These are phyloP conservation scores for Caiman crocodilus DNA, from an alignment of 2,797 vertebrate genomes.

Conservation along the genomic window DNA sequence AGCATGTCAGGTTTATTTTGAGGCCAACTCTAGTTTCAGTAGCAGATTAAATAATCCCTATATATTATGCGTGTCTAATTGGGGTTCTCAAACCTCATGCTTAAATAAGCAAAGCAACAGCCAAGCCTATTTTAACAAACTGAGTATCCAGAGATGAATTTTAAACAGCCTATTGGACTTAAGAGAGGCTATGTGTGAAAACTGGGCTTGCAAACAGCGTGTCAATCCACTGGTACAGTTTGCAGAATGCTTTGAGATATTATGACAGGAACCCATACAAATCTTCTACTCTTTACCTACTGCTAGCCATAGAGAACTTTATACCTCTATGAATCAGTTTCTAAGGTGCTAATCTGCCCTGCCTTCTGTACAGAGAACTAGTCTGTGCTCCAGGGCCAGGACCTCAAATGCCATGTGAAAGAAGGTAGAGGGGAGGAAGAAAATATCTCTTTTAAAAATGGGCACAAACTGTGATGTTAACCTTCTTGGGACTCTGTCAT, in stretches of 20 bases:
- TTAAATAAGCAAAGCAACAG: neutral
- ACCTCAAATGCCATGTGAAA: neutral
- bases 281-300: neutral
- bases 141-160: neutral
- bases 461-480: neutral
- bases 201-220: rapidly evolving
- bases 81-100: neutral
- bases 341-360: too few species aligned
- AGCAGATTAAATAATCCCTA: neutral
- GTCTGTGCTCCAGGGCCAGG: rapidly evolving
- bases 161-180: neutral
- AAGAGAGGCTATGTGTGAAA: neutral
- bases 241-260: neutral
- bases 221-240: neutral
- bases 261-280: too few species aligned
- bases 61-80: neutral
- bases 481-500: neutral
- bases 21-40: neutral
- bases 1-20: neutral
- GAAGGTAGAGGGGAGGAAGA: neutral
- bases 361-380: neutral
- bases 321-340: too few species aligned
- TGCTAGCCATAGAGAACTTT: rapidly evolving
- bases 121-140: neutral
- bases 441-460: neutral